A percentile compares a stretch with the other conserved stretches of the same genome.
Conservation (phyloP, 2,888 invertebrate species). For the Elgonia sp. region DNA sequence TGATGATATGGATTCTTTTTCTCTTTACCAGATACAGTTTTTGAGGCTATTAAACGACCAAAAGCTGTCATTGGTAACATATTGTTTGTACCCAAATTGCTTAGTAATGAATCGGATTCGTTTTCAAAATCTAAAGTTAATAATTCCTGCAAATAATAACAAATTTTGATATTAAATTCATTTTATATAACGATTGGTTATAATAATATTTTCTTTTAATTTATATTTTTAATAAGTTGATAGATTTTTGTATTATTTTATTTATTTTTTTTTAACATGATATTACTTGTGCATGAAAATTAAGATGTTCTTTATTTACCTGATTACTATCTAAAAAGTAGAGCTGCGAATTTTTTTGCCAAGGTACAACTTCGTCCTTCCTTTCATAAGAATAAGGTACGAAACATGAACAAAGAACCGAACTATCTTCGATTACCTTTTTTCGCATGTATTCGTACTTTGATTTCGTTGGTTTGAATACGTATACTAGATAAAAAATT, state of each 20-base stretch:
- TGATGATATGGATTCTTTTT: slow-evolving; percentile 82
- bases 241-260: background rate
- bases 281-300: too few relatives aligned
- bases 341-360: slow-evolving; percentile 90
- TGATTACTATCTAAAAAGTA: slow-evolving; percentile 89
- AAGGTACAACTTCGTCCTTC: slow-evolving; percentile 83
- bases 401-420: slow-evolving; percentile 88
- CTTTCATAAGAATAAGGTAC: slow-evolving; percentile 88
- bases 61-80: slow-evolving; percentile 87
- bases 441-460: slow-evolving; percentile 88
- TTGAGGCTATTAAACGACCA: slow-evolving; percentile 86
- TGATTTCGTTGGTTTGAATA: slow-evolving; percentile 89
- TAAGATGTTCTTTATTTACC: slow-evolving; percentile 83
- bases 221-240: too few relatives aligned
- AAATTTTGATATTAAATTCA: background rate
- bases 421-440: slow-evolving; percentile 86
- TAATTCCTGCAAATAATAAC: slow-evolving; percentile 86
- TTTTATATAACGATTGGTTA: background rate
- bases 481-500: slow-evolving; percentile 88
- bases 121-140: slow-evolving; percentile 87
- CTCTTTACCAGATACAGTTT: slow-evolving; percentile 83
- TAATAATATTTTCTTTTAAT: background rate
- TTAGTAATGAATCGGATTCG: slow-evolving; percentile 85
- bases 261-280: background rate
- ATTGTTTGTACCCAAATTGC: slow-evolving; percentile 85